Evolutionary conservation across 64 coral and sea anemone species (phyloP), one percentile per base, ranked within the genome.

Genomic region (Catalaphyllia jardinei): DNA sequence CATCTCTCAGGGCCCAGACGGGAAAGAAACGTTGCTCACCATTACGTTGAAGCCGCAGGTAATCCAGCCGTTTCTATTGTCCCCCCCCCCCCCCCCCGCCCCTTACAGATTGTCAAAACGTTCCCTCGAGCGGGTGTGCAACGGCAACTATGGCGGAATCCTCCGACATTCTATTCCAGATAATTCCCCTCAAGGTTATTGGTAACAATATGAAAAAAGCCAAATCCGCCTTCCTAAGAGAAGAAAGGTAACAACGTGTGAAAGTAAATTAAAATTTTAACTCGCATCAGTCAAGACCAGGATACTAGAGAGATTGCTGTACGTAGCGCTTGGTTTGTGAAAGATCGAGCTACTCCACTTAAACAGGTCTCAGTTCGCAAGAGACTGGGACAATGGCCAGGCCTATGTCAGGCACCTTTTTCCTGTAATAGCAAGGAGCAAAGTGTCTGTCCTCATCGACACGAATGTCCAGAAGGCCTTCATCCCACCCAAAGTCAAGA

Each of bases 161-260:
- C 8, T 62, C 20, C n/a, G 35, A 91, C 29, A 64, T 92, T 13
- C 59, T 92, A 4, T 64, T 92, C 27, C 91, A 92, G 78, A 76
- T 92, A 2, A 92, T 92, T 29, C 91, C 91, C 30, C 33, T 92
- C 11, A 60, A 65, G 71, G 80, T 86, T 13, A 92, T 87, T 16
- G 80, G 75, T 31, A 46, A 87, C 0, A n/a, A 64, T 31, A 76
- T 15, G 19, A 76, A 52, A 62, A 75, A 51, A 71, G 82, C 24
- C 76, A 77, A 62, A 20, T 92, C 35, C 87, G 61, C 6, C 42
- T 92, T 46, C 55, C 73, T 22, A 92, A 76, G 35, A 61, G 31
- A 31, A 31, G 14, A 86, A 62, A 86, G 78, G 29, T 27, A 30
- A 82, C 81, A 10, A 28, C 1, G 35, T 38, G 35, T 78, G 24